Percentiles rank a stretch among this genome's conserved stretches.
Evolutionary conservation across 2,113 vertebrate genomes (phyloP).

Genomic region (Myodes glareolus): DNA sequence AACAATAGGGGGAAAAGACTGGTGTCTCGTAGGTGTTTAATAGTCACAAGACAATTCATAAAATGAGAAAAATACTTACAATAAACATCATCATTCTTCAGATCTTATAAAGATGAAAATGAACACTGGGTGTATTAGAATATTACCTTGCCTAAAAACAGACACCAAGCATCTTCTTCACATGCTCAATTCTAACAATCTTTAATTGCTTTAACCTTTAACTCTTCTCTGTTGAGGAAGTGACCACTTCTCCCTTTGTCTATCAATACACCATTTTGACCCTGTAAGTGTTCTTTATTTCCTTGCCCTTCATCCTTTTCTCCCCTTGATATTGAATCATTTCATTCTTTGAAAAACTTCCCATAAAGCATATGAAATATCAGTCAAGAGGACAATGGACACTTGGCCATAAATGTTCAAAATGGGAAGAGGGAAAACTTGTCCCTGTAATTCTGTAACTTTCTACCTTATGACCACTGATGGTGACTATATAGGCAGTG

Average conservation of each 20-base stretch:
- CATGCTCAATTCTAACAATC: background rate
- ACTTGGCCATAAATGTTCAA: background rate
- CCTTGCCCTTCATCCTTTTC: conserved; percentile 54
- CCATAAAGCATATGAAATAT: background rate
- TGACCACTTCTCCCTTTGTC: conserved; percentile 85
- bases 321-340: conserved; percentile 52
- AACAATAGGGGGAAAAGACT: background rate
- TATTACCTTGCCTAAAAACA: conserved; percentile 50
- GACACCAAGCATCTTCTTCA: background rate
- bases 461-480: background rate
- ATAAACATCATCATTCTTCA: background rate
- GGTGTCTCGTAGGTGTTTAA: conserved; percentile 61
- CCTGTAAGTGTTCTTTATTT: conserved; percentile 84
- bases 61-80: background rate
- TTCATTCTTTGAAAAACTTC: conserved; percentile 50
- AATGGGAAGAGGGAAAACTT: background rate
- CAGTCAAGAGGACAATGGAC: background rate
- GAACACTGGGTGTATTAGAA: background rate
- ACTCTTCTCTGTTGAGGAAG: conserved; percentile 38
- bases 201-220: conserved; percentile 35
- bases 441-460: background rate
- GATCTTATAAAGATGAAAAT: background rate
- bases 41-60: conserved; percentile 44
- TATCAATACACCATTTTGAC: conserved; percentile 83
- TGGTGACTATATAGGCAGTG: background rate